Base-by-base conservation (phyloP, 1,140 invertebrate genomes). In the Drosophila biarmipes region DNA sequence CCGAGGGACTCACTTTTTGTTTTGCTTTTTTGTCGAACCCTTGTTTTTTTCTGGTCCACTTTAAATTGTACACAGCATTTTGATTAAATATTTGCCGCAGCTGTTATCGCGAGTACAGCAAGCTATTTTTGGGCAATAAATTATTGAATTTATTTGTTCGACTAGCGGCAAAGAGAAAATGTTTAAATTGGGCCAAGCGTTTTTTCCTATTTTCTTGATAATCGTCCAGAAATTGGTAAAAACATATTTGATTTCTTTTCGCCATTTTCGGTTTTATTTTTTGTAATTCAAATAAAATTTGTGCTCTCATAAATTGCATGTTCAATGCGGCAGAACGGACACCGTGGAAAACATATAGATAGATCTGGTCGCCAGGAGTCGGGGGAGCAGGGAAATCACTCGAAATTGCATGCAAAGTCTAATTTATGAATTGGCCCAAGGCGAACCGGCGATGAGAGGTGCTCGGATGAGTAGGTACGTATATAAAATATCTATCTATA, bases 211-310 rank as follows among this genome's bases (percentile, higher is more conserved):
- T 72, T 75, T 77, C 73, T 78, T 78, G 73, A 86, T 78, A 86
- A 81, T 87, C 82, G 82, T 74, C 67, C 81, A 78, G 68, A 87
- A 87, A 87, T 81, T 87, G 72, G 73, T 58, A 85, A 87, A 81
- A 86, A 74, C 81, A 78, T 87, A 87, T 86, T 87, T 78, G 67
- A 59, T 46, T 63, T 46, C 31, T 14, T 27, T 35, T 6, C 24
- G 48, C 24, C 17, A 15, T 53, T 66, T 68, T 46, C 24, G 40
- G 58, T 35, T 31, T 45, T 38, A 11, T 48, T 40, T 75, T 78
- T 78, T 74, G 51, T 80, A 58, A 80, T 74, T 71, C 55, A 84
- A 71, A 79, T 72, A 59, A 74, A 75, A 75, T 84, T 85, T 77
- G 45, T 62, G 56, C 42, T 53, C 52, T 43, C 82, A 87, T 86